A percentile compares a stretch with the other conserved stretches of the same genome.
phyloP scores from a whole-genome alignment of 1,140 invertebrate species.

The Proctacanthus coquilletti region DNA sequence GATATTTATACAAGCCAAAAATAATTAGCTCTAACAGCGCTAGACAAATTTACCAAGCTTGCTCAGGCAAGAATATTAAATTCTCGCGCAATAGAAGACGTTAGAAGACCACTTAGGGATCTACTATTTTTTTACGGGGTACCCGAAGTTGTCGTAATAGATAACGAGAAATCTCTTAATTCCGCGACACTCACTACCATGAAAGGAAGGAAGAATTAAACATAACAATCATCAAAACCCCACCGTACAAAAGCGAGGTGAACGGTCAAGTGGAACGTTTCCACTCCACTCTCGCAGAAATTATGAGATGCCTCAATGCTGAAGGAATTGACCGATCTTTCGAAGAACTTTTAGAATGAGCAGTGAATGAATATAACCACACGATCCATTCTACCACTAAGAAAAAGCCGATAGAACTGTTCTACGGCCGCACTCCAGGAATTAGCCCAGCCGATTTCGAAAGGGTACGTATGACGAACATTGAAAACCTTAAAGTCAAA shows the following conservation, averaged over 20 bases:
- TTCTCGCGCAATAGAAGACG: constrained; percentile 4
- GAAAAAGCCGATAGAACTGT: constrained; percentile 5
- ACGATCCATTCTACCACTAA: constrained; percentile 5
- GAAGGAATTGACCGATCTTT: constrained; percentile 4
- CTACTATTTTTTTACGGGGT: constrained; percentile 6
- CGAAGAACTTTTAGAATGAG: constrained; percentile 5
- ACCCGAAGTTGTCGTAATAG: constrained; percentile 5
- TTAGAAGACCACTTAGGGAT: constrained; percentile 6
- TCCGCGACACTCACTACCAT: constrained; percentile 3
- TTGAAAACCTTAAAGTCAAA: constrained; percentile 2
- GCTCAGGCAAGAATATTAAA: constrained; percentile 4
- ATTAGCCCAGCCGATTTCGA: neutral
- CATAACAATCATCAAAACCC: constrained; percentile 4
- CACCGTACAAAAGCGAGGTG: constrained; percentile 4
- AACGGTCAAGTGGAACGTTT: constrained; percentile 11
- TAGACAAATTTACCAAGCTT: constrained; percentile 9
- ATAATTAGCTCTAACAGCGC: constrained; percentile 4
- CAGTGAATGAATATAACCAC: constrained; percentile 8
- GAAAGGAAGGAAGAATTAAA: constrained; percentile 3
- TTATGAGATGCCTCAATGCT: constrained; percentile 6
- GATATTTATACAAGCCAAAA: constrained; percentile 7
- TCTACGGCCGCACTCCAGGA: constrained; percentile 1
- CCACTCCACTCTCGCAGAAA: constrained; percentile 10
- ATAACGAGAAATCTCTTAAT: constrained; percentile 8
- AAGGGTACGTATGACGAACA: constrained; percentile 2